Base-by-base conservation (phyloP, 2,113 vertebrate genomes). In the Nymphicus hollandicus region DNA sequence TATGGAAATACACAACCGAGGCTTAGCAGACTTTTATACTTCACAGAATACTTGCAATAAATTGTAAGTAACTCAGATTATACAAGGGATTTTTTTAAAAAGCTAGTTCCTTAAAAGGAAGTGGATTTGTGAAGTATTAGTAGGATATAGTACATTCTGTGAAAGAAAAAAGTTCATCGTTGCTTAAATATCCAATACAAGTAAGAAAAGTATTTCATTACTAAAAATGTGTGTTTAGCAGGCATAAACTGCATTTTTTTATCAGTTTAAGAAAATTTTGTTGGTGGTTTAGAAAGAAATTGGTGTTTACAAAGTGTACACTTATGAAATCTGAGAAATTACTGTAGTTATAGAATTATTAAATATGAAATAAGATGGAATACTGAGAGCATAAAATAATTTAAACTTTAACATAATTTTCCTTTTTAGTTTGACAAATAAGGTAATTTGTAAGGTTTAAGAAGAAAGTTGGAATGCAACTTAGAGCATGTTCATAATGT, bases 401-500 rank as follows among this genome's bases (percentile, higher is more conserved):
- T 98, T 97, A 97, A 98, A 98, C 97, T 97, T 98, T 97, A 98
- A 98, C 97, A 97, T 98, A 97, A 98, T 97, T 98, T 97, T 97
- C 91, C 60, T 97, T 98, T 98, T 98, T 97, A 97, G 96, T 98
- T 98, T 98, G 97, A 98, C 95, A 97, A 97, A 96, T 98, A 97
- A 98, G 97, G 96, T 98, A 97, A 98, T 97, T 98, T 97, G 96
- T 98, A 98, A 98, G 98, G 96, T 98, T 98, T 98, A 98, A 98
- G 97, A 97, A 98, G 98, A 98, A 98, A 98, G 98, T 98, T 98
- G 98, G 98, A 99, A 99, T 99, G 99, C 98, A 98, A 97, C 87
- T 97, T 98, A 98, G 98, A 98, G 99, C 99, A 99, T 99, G 99
- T 98, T 99, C 98, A 98, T 98, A 98, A 98, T 98, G 98, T 99